Evolutionary conservation across 1,140 invertebrate species (phyloP).

Genomic region (Papilio polytes): DNA sequence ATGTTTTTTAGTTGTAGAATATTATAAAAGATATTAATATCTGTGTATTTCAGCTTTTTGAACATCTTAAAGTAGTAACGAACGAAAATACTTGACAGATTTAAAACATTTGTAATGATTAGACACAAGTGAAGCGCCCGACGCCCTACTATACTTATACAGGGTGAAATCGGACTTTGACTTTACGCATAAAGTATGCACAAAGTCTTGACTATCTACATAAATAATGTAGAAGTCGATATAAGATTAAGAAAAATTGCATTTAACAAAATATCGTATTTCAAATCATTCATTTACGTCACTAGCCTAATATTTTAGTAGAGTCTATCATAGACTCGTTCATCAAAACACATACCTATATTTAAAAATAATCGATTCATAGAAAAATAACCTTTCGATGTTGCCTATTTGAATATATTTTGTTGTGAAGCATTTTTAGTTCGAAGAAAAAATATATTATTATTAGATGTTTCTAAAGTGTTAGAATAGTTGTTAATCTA

Average conservation of each 20-base stretch:
- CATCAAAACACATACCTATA: background rate
- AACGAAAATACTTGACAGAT: background rate
- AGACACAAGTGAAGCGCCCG: background rate
- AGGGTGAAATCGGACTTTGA: background rate
- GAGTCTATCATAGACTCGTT: conserved; percentile 4
- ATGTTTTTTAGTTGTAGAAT: background rate
- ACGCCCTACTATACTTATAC: background rate
- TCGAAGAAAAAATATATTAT: background rate
- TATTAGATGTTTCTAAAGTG: background rate
- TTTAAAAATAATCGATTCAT: background rate
- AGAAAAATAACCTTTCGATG: background rate
- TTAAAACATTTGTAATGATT: background rate
- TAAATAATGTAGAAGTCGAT: background rate
- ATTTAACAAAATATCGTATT: background rate
- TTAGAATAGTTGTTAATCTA: background rate
- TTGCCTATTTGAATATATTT: background rate
- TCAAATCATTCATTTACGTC: background rate
- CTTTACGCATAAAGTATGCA: conserved; percentile 2
- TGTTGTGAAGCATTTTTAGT: background rate
- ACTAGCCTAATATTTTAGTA: background rate
- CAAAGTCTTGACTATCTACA: background rate
- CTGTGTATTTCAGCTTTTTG: background rate
- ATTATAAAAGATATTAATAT: background rate
- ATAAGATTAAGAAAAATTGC: background rate
- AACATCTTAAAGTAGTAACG: background rate